These are phyloP conservation scores for Phylloscopus trochiloides DNA, from an alignment of 2,113 vertebrate genomes.

Conservation along the genomic window DNA sequence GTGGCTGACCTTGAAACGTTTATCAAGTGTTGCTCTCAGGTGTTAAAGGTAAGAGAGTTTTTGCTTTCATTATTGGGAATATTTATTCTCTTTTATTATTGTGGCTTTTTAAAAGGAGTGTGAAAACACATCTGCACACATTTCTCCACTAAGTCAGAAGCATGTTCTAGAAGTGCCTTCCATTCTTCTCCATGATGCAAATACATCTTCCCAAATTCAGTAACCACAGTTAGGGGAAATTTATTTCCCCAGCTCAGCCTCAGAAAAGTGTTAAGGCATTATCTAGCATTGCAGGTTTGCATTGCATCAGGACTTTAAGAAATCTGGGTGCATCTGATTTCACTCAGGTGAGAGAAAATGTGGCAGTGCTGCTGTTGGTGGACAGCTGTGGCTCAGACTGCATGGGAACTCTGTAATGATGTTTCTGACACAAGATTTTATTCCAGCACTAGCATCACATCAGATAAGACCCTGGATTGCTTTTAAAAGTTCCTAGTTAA, in stretches of 20 bases:
- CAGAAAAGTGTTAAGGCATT: not conserved
- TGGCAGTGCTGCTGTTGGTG: not conserved
- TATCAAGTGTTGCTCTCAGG: conserved; percentile 81
- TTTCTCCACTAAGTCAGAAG: not conserved
- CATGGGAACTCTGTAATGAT: not conserved
- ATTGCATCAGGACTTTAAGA: not conserved
- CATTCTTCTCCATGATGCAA: not conserved
- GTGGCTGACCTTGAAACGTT: conserved; percentile 88
- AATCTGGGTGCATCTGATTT: not conserved
- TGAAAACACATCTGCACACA: not conserved
- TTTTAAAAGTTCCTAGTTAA: not conserved
- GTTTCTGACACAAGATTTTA: not conserved
- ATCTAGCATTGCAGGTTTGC: not conserved
- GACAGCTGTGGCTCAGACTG: not conserved
- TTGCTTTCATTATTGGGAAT: conserved; percentile 13
- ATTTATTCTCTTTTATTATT: not conserved
- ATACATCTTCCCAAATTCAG: not conserved
- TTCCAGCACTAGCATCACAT: not conserved
- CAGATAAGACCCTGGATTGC: not conserved
- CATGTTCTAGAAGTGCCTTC: not conserved
- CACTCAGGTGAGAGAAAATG: not conserved
- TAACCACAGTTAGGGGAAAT: not conserved
- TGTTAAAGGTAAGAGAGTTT: conserved; percentile 86
- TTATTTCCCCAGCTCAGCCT: not conserved
- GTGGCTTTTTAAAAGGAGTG: not conserved